Evolutionary conservation across 2,888 invertebrate genomes (phyloP), one percentile per base, ranked within the genome.

Genomic region (Tenthredo notha): DNA sequence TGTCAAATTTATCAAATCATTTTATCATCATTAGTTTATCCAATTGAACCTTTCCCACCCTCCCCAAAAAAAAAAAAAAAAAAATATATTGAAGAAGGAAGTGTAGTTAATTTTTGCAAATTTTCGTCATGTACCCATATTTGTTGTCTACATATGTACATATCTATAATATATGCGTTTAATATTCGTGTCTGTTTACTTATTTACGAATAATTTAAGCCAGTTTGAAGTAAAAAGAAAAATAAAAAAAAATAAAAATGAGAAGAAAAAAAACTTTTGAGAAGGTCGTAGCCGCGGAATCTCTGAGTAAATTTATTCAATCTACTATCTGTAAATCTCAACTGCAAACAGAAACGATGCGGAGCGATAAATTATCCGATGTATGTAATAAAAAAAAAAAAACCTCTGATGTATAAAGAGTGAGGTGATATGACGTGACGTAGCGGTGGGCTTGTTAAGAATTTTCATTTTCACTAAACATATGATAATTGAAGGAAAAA

Each of bases 241-340:
- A 4, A 33, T 2, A 33, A 4, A 33, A 4, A 33, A 4, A 33
- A 4, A 33, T 2, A 33, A 2, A 33, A 2, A 33, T n/a, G n/a
- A n/a, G 29, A 33, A 2, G 2, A 33, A 33, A 33, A 40, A 74
- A 9, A 15, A 67, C 67, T 33, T 21, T 25, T 33, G 25, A 33
- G 83, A 70, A 83, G 83, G 83, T 83, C 83, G 40, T 50, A 12
- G 47, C 7, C 70, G 50, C 70, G 67, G n/a, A 70, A 83, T 83
- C 83, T 83, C 37, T 83, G 83, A 67, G 83, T 47, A 83, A 83
- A 83, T 83, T 83, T 83, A 70, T 83, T 67, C 67, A 40, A 47
- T 65, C 2, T 67, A 47, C 43, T 70, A 83, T 83, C 83, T 67
- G 18, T 25, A 47, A 83, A 83, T 83, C 83, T 47, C 29, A 54